Evolutionary conservation across 2,113 vertebrate species (phyloP).

Genomic region (Oenanthe melanoleuca): DNA sequence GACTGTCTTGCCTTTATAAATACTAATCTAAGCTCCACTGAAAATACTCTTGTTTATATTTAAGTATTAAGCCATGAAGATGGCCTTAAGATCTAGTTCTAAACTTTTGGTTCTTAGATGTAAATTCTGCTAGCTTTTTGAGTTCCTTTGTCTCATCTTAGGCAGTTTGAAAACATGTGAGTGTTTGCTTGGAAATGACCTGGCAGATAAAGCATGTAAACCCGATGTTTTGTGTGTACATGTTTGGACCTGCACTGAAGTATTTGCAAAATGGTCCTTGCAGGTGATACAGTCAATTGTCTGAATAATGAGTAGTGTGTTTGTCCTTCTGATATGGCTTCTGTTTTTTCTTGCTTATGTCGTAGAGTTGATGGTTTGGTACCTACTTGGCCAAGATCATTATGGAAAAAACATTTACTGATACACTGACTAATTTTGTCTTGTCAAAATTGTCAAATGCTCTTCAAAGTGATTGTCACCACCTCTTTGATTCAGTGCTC

Average conservation of each 20-base stretch:
- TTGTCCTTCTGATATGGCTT: fast-evolving
- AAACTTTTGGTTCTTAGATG: not conserved
- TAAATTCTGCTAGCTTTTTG: not conserved
- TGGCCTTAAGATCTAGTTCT: not conserved
- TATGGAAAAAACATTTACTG: not conserved
- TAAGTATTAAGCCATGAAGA: not conserved
- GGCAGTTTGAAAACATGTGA: not conserved
- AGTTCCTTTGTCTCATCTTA: not conserved
- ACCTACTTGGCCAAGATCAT: not conserved
- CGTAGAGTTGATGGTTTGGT: not conserved
- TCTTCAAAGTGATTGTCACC: not conserved
- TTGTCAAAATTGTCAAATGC: not conserved
- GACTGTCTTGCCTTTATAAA: not conserved
- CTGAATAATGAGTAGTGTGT: not conserved
- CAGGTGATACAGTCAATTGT: not conserved
- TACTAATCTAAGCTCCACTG: not conserved
- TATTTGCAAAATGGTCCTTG: not conserved
- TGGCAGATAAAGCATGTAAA: not conserved
- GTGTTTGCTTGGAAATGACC: not conserved
- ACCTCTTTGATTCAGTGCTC: not conserved
- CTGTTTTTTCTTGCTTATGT: not conserved
- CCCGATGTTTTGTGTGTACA: not conserved
- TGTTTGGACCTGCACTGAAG: not conserved
- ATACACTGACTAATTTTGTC: not conserved
- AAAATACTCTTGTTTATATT: not conserved